Percentiles rank a stretch among this genome's conserved stretches.
Evolutionary conservation across 2,888 invertebrate species (phyloP).

Genomic region (Geophilus truncorum): DNA sequence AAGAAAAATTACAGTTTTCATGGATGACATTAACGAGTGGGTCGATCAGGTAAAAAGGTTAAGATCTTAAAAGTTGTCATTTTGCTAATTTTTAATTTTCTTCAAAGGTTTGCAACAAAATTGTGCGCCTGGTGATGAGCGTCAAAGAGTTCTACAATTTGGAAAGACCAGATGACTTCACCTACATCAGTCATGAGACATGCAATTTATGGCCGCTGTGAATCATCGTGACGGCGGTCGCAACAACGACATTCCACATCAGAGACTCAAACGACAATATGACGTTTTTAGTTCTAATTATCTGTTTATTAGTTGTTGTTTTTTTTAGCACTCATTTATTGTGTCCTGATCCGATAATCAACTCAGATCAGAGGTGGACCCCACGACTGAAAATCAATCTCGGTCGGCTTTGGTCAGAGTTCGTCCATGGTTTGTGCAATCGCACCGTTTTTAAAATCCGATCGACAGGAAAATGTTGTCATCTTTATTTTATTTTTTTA

Average conservation of each 20-base stretch:
- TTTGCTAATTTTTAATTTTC: too few species aligned
- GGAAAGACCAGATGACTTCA: conserved; percentile 83
- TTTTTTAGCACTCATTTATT: too few species aligned
- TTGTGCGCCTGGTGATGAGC: conserved; percentile 83
- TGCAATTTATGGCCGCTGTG: conserved; percentile 81
- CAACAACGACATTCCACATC: conserved; percentile 83
- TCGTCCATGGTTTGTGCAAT: too few species aligned
- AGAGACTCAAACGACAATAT: conserved; percentile 77
- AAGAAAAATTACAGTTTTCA: conserved; percentile 76
- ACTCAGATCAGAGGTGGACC: too few species aligned
- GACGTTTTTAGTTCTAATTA: conserved; percentile 83
- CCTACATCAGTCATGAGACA: conserved; percentile 69
- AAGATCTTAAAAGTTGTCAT: too few species aligned
- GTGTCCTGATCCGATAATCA: too few species aligned
- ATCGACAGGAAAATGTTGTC: too few species aligned
- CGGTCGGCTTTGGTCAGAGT: too few species aligned
- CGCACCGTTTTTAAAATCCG: too few species aligned
- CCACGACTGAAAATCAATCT: too few species aligned
- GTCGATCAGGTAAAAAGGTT: conserved; percentile 65
- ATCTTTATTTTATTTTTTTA: too few species aligned
- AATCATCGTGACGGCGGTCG: conserved; percentile 88
- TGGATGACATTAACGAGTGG: conserved; percentile 89
- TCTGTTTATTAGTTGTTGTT: too few species aligned
- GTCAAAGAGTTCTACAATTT: conserved; percentile 76
- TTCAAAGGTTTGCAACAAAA: conserved; percentile 74